Evolutionary conservation across 2,113 vertebrate genomes (phyloP), one percentile per base, ranked within the genome.

Genomic region (Capreolus pygargus): DNA sequence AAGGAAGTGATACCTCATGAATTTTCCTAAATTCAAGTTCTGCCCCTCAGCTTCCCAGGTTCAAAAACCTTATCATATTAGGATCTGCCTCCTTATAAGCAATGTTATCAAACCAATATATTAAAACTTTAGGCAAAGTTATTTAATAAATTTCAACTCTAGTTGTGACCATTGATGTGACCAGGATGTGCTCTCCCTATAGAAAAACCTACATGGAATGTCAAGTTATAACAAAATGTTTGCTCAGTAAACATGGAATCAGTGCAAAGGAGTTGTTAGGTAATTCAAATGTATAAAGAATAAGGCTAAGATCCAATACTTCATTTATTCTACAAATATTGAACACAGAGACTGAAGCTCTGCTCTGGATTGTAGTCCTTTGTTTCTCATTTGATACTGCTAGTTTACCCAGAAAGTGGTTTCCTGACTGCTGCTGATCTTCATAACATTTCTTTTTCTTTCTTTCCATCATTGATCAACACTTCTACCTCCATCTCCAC

Each of bases 141-240:
- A 91, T 58, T 96, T 93, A 54, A 25, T 45, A 58, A 36, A 86
- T 45, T 82, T 11, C 7, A 82, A 7, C 28, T 70, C 50, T 55
- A 70, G 55, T 70, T n/a, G n/a, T n/a, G n/a, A n/a, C 12, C 54
- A 89, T 89, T 19, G 43, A 33, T 47, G 60, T 70, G 67, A 92
- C 25, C 36, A 92, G 23, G 11, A 89, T 11, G 57, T 43, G 7
- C 17, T 70, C 43, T 84, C 30, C n/a, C 25, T 33, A 21, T 54
- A 67, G 52, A 81, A 70, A 92, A 89, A 60, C 6, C 30, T 28
- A 76, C 1, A 25, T 1, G 6, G 28, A 14, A 90, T 90, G 6
- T 83, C 12, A 90, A 93, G 93, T 92, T 92, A 33, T 50, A 76
- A 76, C 4, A 9, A 93, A 93, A 95, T 95, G 27, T 45, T 95